These are phyloP conservation scores for Physeter macrocephalus DNA, from an alignment of 2,113 vertebrate genomes.

Conservation along the genomic window DNA sequence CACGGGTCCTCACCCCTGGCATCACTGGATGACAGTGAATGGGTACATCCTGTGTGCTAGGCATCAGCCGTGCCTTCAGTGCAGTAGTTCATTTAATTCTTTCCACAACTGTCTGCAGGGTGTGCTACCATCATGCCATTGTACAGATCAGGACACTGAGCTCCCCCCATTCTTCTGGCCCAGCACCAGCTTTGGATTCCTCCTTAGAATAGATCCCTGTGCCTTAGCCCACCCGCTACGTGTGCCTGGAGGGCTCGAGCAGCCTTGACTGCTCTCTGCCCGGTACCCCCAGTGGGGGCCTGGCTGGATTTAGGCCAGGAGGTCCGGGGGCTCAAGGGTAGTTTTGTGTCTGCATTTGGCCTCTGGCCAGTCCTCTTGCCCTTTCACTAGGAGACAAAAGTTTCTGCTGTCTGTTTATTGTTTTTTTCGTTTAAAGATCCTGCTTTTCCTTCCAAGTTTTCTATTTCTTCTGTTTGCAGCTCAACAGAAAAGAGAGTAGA, in stretches of 20 bases:
- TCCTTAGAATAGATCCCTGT: background rate
- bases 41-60: background rate
- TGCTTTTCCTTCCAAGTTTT: background rate
- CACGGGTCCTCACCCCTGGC: rapidly evolving
- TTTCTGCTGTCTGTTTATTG: background rate
- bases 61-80: background rate
- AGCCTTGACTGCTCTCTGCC: background rate
- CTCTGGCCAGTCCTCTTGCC: background rate
- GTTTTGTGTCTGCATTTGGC: background rate
- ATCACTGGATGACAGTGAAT: too few species aligned
- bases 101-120: rapidly evolving
- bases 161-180: background rate
- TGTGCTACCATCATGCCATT: background rate
- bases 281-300: background rate
- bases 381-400: background rate
- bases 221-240: rapidly evolving
- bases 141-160: background rate
- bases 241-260: background rate
- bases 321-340: background rate
- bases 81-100: background rate
- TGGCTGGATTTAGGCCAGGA: background rate
- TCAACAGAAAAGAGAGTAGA: background rate
- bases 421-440: background rate
- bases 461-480: background rate
- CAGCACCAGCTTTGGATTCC: background rate